phyloP scores from a whole-genome alignment of 2,113 vertebrate species.

The Takifugu flavidus region DNA sequence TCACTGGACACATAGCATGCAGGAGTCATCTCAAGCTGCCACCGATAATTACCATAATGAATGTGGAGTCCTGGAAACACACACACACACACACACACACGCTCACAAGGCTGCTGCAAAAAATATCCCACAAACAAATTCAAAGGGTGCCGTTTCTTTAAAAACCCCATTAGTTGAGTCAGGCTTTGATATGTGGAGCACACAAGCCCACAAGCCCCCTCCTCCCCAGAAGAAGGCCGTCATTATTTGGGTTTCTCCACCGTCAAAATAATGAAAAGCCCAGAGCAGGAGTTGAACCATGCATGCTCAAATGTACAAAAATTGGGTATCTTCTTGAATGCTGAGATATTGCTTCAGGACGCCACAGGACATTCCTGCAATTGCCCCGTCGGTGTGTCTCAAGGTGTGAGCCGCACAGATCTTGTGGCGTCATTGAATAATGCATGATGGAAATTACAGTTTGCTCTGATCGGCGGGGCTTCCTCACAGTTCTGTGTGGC shows the following conservation, averaged over 20 bases:
- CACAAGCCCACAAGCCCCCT: not conserved
- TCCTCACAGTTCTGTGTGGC: constrained; percentile 23
- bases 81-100: constrained; percentile 1
- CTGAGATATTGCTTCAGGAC: constrained; percentile 52
- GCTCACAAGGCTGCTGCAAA: constrained; percentile 3
- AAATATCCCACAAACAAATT: constrained; percentile 29
- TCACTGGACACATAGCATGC: constrained; percentile 52
- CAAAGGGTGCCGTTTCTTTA: constrained; percentile 21
- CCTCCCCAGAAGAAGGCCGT: not conserved
- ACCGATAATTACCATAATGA: constrained; percentile 65
- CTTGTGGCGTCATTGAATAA: constrained; percentile 67
- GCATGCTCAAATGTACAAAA: constrained; percentile 11
- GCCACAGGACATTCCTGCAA: constrained; percentile 38
- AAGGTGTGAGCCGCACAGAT: constrained; percentile 59
- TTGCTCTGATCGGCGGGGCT: constrained; percentile 39
- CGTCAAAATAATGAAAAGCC: not conserved
- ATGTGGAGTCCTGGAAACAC: constrained; percentile 44
- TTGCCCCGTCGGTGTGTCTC: constrained; percentile 56
- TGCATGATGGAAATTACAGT: constrained; percentile 68
- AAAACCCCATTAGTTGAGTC: constrained; percentile 30
- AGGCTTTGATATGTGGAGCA: constrained; percentile 9
- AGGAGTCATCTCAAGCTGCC: constrained; percentile 60
- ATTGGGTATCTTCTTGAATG: constrained; percentile 29
- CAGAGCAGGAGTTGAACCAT: constrained; percentile 5
- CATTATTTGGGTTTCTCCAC: constrained; percentile 11